phyloP scores from a whole-genome alignment of 2,113 vertebrate genomes.

The Anguilla japonica region DNA sequence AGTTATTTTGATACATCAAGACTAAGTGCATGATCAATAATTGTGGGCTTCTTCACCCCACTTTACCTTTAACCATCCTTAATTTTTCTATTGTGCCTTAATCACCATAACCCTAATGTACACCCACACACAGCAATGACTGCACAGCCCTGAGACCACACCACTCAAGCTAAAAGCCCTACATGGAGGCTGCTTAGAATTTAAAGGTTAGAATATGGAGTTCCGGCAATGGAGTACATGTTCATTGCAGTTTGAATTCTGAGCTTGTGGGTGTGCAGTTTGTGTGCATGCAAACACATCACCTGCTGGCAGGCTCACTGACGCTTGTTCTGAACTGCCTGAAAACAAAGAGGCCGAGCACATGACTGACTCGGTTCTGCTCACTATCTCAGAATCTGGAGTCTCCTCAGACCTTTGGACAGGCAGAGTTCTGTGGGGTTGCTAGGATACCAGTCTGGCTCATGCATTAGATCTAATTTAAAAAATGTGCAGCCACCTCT shows the following conservation, averaged over 20 bases:
- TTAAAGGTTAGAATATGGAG: background rate
- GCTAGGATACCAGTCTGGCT: slow-evolving; percentile 71
- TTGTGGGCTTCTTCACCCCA: slow-evolving; percentile 9
- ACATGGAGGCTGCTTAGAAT: background rate
- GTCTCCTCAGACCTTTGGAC: slow-evolving; percentile 64
- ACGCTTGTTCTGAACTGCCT: background rate
- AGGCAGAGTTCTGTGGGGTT: slow-evolving; percentile 65
- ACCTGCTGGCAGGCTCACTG: background rate
- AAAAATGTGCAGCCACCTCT: slow-evolving; percentile 66
- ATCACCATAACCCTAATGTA: background rate
- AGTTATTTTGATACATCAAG: slow-evolving; percentile 28
- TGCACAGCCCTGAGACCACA: background rate
- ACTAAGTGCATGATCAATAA: slow-evolving; percentile 27
- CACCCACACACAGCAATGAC: background rate
- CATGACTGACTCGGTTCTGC: background rate
- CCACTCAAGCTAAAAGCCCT: background rate
- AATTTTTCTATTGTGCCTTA: background rate
- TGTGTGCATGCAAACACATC: background rate
- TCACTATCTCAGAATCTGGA: background rate
- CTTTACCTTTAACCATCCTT: background rate
- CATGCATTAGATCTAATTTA: slow-evolving; percentile 72
- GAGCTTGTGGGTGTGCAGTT: background rate
- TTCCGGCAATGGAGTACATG: background rate
- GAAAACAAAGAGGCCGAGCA: background rate
- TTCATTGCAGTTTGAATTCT: background rate